Base-by-base conservation (phyloP, 1,140 invertebrate genomes). In the Apis florea region DNA sequence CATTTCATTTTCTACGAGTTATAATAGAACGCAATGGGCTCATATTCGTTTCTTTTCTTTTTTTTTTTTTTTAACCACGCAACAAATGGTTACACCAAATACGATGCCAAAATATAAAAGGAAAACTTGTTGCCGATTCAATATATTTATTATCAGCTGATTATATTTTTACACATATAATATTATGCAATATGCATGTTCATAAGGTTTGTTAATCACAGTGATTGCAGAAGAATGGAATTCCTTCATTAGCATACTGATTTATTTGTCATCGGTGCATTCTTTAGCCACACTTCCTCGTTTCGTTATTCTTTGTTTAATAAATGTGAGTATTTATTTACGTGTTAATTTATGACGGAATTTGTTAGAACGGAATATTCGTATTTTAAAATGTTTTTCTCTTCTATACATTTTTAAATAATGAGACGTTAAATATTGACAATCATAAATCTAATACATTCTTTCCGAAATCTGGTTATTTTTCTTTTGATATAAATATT, bases 161-260 rank as follows among this genome's bases (percentile, higher is more conserved):
- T 0, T 13, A 1, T 63, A 61, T 47, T 71, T 71, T 71, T 71
- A 58, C 17, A 21, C 24, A 4, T 11, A 58, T 9, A 11, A 53
- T 70, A 51, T 79, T 79, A 40, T 51, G 56, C 47, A 71, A 79
- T 13, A 31, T 31, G 13, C 67, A 21, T 53, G 21, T 15, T 19
- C n/a, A 40, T 4, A 47, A 68, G 17, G 26, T 56, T 78, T 58
- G 19, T 69, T 21, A 40, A 61, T 49, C 26, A 61, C 19, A 6
- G 1, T 11, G 21, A 72, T 80, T 74, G 12, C 59, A 47, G 59
- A 47, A 64, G 51, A 51, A 56, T 74, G 31, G 69, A 72, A 72
- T 72, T 47, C 59, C 51, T 6, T 54, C 56, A 53, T 70, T 61
- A 51, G 13, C 56, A 24, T 51, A 31, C 21, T 15, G 24, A 71